Evolutionary conservation across 2,113 vertebrate species (phyloP), one percentile per base, ranked within the genome.

Genomic region (Oryzias javanicus): DNA sequence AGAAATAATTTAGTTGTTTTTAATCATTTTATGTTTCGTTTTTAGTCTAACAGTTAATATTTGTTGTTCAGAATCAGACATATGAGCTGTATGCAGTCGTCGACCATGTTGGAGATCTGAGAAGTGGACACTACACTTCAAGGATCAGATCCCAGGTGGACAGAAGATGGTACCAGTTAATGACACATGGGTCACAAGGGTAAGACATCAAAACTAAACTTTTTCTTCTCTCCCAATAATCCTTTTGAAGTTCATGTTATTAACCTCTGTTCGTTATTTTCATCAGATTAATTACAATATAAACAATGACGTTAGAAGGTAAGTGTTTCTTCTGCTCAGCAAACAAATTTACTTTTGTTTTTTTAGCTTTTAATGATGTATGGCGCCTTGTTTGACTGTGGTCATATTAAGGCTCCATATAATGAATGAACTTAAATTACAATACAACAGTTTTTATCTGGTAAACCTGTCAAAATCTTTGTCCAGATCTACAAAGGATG

Each of bases 101-200:
- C 27, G 49, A 60, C 13, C 65, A 54, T 41, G 14, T 54, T 42
- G 65, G 65, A 6, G n/a, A 25, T 54, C 49, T 60, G 25, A 63
- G 0, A 35, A 4, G 16, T 35, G 60, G 60, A 22, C 60, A 63
- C 35, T 53, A 63, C n/a, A 20, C 6, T 3, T 50, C 49, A 22
- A 5, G 6, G 12, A 54, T 63, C 14, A 63, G 46, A 14, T 5
- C 24, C 14, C 35, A 22, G 29, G 59, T 29, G 6, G 40, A 51
- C 2, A 20, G 29, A 3, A 45, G 24, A 29, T 62, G 60, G 60
- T 45, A 29, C 4, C 1, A 4, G 3, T 62, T 27, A n/a, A 53
- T 16, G 60, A 63, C 2, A 18, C 41, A 6, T 2, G 4, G 5
- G 49, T 63, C n/a, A 29, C 22, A 13, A 12, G 1, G 41, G 59